phyloP scores from a whole-genome alignment of 2,888 invertebrate genomes.

The Meteorus colon region DNA sequence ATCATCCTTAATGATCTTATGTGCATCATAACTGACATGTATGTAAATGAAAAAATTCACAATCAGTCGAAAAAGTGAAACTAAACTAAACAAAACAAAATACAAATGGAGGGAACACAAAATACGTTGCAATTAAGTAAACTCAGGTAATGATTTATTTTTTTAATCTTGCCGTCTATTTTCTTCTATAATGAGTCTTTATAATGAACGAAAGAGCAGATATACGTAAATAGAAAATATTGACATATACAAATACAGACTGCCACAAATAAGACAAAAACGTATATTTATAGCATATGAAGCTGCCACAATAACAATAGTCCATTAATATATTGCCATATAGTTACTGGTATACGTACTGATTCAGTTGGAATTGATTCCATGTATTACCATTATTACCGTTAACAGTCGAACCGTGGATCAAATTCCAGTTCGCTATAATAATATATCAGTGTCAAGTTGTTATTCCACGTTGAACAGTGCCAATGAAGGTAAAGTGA shows the following conservation, averaged over 20 bases:
- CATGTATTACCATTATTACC: not conserved
- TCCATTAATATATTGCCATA: conserved; percentile 26
- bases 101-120: not conserved
- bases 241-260: conserved; percentile 46
- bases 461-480: not conserved
- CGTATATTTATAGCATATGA: conserved; percentile 20
- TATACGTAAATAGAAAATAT: conserved; percentile 14
- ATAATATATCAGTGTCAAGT: conserved; percentile 62
- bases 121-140: conserved; percentile 10
- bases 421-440: conserved; percentile 57
- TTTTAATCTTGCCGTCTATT: not conserved
- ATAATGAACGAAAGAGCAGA: conserved; percentile 1
- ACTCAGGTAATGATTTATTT: conserved; percentile 28
- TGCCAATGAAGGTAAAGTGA: not conserved
- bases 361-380: not conserved
- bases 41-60: not conserved
- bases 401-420: conserved; percentile 59
- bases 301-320: conserved; percentile 35
- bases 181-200: not conserved
- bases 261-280: conserved; percentile 53
- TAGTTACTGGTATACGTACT: not conserved
- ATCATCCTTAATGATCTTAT: not conserved
- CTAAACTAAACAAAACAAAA: not conserved
- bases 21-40: not conserved
- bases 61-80: not conserved